Evolutionary conservation across 2,797 vertebrate genomes (phyloP).

Genomic region (Mormyrops boulengeri): DNA sequence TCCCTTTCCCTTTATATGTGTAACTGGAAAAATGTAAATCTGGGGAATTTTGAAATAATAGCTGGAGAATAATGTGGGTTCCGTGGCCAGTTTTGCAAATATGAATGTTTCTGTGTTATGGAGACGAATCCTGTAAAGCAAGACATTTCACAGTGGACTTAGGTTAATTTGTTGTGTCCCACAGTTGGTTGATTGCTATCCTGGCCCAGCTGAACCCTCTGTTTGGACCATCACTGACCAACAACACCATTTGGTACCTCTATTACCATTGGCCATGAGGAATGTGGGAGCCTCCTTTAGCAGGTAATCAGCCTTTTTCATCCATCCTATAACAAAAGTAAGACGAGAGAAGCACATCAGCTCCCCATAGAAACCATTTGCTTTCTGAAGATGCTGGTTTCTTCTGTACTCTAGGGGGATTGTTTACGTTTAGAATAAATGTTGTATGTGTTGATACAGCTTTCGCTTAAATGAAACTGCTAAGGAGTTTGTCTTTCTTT

Average conservation of each 20-base stretch:
- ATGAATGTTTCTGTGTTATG: background rate
- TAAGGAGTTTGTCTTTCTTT: background rate
- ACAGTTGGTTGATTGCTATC: slow-evolving; percentile 96
- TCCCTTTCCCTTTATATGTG: background rate
- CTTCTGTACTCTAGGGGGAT: background rate
- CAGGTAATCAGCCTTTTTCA: slow-evolving; percentile 19
- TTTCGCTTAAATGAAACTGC: background rate
- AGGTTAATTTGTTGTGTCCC: slow-evolving; percentile 39
- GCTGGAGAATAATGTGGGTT: background rate
- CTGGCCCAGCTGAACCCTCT: slow-evolving; percentile 93
- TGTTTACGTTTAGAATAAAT: background rate
- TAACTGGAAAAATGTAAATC: background rate
- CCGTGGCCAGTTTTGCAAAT: background rate
- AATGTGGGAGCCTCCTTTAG: background rate
- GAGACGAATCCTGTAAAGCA: background rate
- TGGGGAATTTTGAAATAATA: background rate
- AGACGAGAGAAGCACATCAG: background rate
- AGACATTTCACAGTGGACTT: background rate
- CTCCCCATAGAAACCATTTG: background rate
- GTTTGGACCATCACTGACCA: slow-evolving; percentile 78
- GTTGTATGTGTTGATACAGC: background rate
- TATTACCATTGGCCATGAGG: slow-evolving; percentile 70
- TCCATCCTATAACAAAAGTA: background rate
- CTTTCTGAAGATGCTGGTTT: background rate
- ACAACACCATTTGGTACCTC: slow-evolving; percentile 85